Evolutionary conservation across 2,113 vertebrate species (phyloP), one percentile per base, ranked within the genome.

Genomic region (Ictalurus furcatus): DNA sequence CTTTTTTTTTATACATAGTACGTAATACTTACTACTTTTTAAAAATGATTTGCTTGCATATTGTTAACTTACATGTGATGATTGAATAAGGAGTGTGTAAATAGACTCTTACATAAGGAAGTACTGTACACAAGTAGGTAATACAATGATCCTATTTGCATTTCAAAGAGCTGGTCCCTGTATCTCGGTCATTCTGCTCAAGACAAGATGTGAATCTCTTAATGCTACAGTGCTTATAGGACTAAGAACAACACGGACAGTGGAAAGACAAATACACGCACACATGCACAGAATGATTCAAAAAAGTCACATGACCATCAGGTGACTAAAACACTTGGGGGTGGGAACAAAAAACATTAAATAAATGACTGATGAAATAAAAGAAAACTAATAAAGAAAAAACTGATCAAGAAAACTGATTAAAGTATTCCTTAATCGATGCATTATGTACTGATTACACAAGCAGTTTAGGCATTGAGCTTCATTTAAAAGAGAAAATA

Each of bases 91-190:
- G 81, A 67, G 56, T 71, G 25, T 81, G 63, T 85, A 67, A 90
- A 89, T 73, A 3, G 85, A 83, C 71, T 73, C 71, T 88, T 90
- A 83, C 65, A 61, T 76, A 73, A 56, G 61, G 69, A 87, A 6
- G 44, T 48, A 48, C 44, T 74, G 58, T 23, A 79, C 48, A 52
- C 56, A 59, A 65, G 87, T 88, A 89, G 81, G 89, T 67, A 59
- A 76, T 58, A 44, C 76, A 88, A 73, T 48, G n/a, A 73, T 65
- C 87, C 13, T 67, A 92, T 92, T 89, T 89, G 40, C 90, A 92
- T 91, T 89, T 92, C 85, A 93, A 93, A 91, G 82, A 19, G 23
- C 44, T 76, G 4, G 25, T 1, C 40, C 52, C 79, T 84, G 71
- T 71, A 56, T 61, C 79, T 85, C 14, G 11, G 48, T 76, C 80